These are phyloP conservation scores for Alentia gelatinosa DNA, from an alignment of 2,888 invertebrate genomes.

Conservation along the genomic window DNA sequence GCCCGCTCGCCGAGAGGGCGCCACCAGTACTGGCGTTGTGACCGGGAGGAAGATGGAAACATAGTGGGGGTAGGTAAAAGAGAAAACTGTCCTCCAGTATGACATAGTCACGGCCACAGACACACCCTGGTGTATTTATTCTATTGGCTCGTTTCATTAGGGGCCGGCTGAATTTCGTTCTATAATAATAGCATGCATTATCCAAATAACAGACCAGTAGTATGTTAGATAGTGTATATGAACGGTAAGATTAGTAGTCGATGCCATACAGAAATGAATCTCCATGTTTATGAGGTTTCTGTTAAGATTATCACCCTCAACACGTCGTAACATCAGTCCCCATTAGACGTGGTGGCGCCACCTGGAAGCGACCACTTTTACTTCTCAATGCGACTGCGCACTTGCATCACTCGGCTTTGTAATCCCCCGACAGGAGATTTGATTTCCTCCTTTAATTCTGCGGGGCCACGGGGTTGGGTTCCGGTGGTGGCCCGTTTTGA, in stretches of 20 bases:
- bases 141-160: background rate
- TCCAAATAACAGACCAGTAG: too few relatives aligned
- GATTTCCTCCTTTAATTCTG: background rate
- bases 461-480: background rate
- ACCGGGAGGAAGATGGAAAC: background rate
- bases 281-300: background rate
- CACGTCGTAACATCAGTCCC: background rate
- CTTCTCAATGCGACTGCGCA: too few relatives aligned
- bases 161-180: background rate
- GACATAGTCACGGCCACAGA: too few relatives aligned
- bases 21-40: conserved; percentile 7
- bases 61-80: too few relatives aligned
- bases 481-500: background rate
- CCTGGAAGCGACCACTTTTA: too few relatives aligned
- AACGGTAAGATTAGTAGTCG: background rate
- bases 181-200: too few relatives aligned
- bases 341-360: too few relatives aligned
- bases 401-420: too few relatives aligned
- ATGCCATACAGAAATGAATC: background rate
- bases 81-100: too few relatives aligned
- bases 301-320: background rate
- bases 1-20: background rate
- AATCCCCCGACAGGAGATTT: background rate
- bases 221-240: background rate
- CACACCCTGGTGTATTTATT: background rate